phyloP scores from a whole-genome alignment of 2,113 vertebrate genomes.

The Sialia sialis region DNA sequence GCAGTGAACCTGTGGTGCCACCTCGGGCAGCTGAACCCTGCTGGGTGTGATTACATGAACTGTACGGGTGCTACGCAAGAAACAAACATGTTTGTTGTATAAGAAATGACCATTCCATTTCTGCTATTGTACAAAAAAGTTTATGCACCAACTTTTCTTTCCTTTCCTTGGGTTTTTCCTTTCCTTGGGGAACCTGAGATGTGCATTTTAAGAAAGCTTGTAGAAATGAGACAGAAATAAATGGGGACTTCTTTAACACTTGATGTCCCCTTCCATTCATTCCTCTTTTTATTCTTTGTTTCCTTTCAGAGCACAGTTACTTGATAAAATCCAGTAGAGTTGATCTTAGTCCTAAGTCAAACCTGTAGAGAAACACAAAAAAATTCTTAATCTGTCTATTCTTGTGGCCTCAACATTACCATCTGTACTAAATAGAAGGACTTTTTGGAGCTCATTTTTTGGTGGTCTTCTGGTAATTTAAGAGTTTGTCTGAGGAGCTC shows the following conservation, averaged over 20 bases:
- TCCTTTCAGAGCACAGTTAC: neutral
- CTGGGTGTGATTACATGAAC: neutral
- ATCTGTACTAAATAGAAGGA: neutral
- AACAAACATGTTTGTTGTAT: rapidly evolving
- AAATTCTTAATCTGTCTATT: neutral
- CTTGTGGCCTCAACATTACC: rapidly evolving
- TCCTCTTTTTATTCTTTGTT: neutral
- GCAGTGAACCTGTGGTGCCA: neutral
- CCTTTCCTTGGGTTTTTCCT: neutral
- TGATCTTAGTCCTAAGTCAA: neutral
- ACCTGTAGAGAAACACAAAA: neutral
- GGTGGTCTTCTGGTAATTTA: neutral
- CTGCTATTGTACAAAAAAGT: neutral
- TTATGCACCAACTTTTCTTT: neutral
- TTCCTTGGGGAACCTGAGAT: neutral
- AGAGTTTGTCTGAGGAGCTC: neutral
- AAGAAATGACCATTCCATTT: neutral
- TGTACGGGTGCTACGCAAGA: neutral
- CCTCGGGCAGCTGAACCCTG: neutral
- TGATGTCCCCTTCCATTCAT: neutral
- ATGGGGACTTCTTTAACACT: neutral
- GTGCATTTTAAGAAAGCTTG: neutral
- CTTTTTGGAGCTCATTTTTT: neutral
- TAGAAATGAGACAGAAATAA: neutral
- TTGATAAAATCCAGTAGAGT: neutral